Conservation (phyloP, 2,113 vertebrate genomes). For the Microcebus tavaratra region DNA sequence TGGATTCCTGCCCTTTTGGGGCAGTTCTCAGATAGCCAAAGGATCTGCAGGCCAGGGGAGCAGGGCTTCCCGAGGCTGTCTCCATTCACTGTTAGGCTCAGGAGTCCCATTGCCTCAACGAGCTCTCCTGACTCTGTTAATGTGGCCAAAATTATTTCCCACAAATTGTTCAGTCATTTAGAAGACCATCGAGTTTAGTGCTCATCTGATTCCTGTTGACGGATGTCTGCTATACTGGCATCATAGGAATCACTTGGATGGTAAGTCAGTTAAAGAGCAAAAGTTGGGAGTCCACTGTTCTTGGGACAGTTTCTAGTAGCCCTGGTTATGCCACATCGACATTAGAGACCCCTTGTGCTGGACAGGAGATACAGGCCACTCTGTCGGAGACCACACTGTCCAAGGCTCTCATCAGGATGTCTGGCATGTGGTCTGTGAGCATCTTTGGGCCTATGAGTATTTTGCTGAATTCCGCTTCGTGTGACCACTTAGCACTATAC, state of each 20-base stretch:
- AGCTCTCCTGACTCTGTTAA: background rate
- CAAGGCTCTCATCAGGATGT: slow-evolving; percentile 90
- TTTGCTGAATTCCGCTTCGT: slow-evolving; percentile 88
- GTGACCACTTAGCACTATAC: slow-evolving; percentile 91
- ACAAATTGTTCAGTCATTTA: background rate
- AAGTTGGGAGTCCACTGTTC: background rate
- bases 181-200: background rate
- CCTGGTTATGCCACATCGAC: background rate
- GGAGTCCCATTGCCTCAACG: background rate
- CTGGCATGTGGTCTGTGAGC: slow-evolving; percentile 96
- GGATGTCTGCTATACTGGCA: background rate
- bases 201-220: rapidly evolving
- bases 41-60: background rate
- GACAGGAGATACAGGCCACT: slow-evolving; percentile 85
- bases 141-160: background rate
- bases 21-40: background rate
- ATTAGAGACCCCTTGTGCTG: slow-evolving; percentile 38
- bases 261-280: background rate
- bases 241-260: background rate
- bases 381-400: slow-evolving; percentile 85
- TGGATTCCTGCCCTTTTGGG: background rate
- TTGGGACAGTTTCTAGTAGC: background rate
- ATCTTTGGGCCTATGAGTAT: slow-evolving; percentile 96
- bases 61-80: background rate
- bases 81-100: background rate